Evolutionary conservation across 2,113 vertebrate species (phyloP).

Genomic region (Poecile atricapillus): DNA sequence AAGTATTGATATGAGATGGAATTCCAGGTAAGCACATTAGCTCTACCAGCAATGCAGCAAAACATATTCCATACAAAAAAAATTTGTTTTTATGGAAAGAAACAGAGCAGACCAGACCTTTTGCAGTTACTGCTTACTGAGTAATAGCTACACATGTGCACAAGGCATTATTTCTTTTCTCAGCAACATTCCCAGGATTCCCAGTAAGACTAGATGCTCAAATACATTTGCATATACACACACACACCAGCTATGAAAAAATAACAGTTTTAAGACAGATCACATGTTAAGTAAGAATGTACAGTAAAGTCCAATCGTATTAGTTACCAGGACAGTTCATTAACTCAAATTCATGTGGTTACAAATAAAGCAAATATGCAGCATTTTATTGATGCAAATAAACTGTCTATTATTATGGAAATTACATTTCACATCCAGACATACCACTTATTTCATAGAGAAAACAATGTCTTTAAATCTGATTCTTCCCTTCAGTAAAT

Average conservation of each 20-base stretch:
- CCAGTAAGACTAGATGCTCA: neutral
- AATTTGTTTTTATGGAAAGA: neutral
- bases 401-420: neutral
- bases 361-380: neutral
- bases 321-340: neutral
- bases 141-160: neutral
- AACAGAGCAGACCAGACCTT: neutral
- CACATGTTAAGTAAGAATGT: neutral
- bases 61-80: neutral
- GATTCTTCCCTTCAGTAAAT: neutral
- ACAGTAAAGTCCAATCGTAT: neutral
- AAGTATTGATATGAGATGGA: neutral
- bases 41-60: neutral
- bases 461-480: neutral
- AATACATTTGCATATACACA: neutral
- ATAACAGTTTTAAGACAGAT: neutral
- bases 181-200: neutral
- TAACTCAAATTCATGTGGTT: neutral
- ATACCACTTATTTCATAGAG: neutral
- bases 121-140: neutral
- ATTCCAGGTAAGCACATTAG: neutral
- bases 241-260: neutral
- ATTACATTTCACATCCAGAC: slow-evolving; percentile 1
- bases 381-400: neutral
- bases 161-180: neutral